These are phyloP conservation scores for Dryobotodes eremita DNA, from an alignment of 2,888 invertebrate species.

Conservation along the genomic window DNA sequence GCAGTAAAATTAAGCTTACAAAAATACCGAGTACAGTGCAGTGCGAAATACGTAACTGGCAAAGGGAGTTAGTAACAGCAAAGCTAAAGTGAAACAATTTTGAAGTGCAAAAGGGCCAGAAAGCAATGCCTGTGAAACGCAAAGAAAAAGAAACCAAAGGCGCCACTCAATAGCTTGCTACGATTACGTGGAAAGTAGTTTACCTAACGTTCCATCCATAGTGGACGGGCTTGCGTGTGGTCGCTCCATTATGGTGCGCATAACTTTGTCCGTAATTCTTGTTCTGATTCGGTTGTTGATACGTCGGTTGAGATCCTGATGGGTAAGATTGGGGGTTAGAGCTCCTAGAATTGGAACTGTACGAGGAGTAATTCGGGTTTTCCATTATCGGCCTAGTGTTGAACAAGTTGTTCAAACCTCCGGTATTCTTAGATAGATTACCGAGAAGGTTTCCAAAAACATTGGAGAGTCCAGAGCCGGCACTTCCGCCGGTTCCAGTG, in stretches of 20 bases:
- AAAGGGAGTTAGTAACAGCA: slow-evolving; percentile 44
- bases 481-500: slow-evolving; percentile 29
- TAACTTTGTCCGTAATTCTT: slow-evolving; percentile 82
- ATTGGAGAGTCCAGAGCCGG: slow-evolving; percentile 71
- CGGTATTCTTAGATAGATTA: slow-evolving; percentile 83
- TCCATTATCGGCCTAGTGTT: slow-evolving; percentile 88
- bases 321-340: slow-evolving; percentile 84
- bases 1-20: slow-evolving; percentile 23
- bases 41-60: slow-evolving; percentile 14
- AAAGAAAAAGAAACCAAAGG: slow-evolving; percentile 63
- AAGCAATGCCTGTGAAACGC: slow-evolving; percentile 59
- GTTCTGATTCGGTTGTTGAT: slow-evolving; percentile 81
- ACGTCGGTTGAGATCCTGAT: slow-evolving; percentile 83
- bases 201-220: slow-evolving; percentile 90
- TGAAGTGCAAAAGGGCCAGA: slow-evolving; percentile 26
- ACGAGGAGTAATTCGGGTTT: slow-evolving; percentile 86
- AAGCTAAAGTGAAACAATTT: slow-evolving; percentile 36
- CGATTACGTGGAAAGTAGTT: slow-evolving; percentile 70
- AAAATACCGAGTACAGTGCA: slow-evolving; percentile 26
- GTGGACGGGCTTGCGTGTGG: slow-evolving; percentile 82
- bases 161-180: slow-evolving; percentile 71
- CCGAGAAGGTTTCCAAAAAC: slow-evolving; percentile 82
- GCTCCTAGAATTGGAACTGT: slow-evolving; percentile 82
- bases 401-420: slow-evolving; percentile 77
- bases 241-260: slow-evolving; percentile 77